Conservation (phyloP, 1,140 invertebrate species). For the Latrodectus geometricus region DNA sequence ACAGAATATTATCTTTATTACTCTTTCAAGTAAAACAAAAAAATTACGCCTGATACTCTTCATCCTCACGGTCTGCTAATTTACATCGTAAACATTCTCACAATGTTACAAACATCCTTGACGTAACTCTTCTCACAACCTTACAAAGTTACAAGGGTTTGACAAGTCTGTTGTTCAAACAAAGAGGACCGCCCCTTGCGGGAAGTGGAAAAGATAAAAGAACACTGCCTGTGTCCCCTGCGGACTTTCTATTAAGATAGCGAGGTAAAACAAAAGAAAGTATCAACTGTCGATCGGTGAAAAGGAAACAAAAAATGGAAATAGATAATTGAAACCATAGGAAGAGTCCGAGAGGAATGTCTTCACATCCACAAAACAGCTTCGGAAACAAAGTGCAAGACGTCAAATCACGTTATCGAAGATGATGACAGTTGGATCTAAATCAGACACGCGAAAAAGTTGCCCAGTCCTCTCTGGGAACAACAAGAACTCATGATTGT, state of each 20-base stretch:
- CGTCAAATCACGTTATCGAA: slow-evolving; percentile 44
- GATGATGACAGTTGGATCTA: slow-evolving; percentile 54
- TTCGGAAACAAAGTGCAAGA: slow-evolving; percentile 37
- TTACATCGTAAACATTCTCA: neutral
- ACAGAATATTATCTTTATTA: slow-evolving; percentile 32
- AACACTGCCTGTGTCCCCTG: neutral
- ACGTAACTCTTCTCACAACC: too few species aligned
- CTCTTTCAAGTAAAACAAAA: neutral
- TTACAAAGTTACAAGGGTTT: neutral
- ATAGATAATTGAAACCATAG: neutral
- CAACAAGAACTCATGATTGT: neutral
- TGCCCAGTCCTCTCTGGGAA: neutral
- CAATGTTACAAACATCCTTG: neutral
- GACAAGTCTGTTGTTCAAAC: neutral
- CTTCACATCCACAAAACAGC: slow-evolving; percentile 41
- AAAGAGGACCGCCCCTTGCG: neutral
- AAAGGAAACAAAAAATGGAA: slow-evolving; percentile 29
- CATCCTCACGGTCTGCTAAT: neutral
- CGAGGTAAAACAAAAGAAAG: neutral
- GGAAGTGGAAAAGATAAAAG: neutral
- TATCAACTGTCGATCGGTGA: neutral
- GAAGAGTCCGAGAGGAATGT: slow-evolving; percentile 10
- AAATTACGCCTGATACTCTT: slow-evolving; percentile 1
- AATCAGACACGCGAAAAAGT: slow-evolving; percentile 47
- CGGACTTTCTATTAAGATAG: slow-evolving; percentile 19